Percentiles rank a stretch among this genome's conserved stretches.
phyloP scores from a whole-genome alignment of 2,113 vertebrate genomes.

The Eurypyga helias region DNA sequence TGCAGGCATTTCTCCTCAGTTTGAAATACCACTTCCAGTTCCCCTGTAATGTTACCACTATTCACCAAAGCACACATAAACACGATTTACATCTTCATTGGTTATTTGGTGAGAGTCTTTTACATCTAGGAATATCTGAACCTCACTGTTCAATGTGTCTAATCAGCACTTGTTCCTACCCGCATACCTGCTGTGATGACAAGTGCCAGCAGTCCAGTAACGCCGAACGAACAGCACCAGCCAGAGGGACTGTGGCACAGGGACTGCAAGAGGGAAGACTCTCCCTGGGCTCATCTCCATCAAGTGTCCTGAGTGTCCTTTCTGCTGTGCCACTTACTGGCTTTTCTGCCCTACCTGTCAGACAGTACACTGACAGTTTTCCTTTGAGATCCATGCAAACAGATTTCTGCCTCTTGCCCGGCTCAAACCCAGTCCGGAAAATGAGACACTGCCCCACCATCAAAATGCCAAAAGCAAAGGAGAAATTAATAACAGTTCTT shows the following conservation, averaged over 20 bases:
- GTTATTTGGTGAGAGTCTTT: not conserved
- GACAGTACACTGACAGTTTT: not conserved
- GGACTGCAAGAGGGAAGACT: not conserved
- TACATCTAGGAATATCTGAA: not conserved
- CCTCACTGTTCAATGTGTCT: not conserved
- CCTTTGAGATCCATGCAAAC: not conserved
- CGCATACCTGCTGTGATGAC: not conserved
- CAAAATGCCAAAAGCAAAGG: not conserved
- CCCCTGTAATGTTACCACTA: not conserved
- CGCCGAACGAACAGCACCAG: not conserved
- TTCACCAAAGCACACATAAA: not conserved
- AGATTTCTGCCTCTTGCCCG: not conserved
- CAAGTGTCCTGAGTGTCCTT: not conserved
- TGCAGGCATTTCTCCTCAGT: not conserved
- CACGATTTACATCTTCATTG: not conserved
- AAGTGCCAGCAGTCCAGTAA: not conserved
- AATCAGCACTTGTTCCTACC: not conserved
- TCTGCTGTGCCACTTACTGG: not conserved
- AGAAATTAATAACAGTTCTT: not conserved
- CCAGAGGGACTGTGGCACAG: not conserved
- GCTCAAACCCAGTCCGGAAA: not conserved
- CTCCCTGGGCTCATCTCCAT: not conserved
- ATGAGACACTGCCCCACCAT: not conserved
- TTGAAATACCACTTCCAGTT: slow-evolving; percentile 1
- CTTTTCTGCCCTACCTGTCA: not conserved